Percentiles rank a stretch among this genome's conserved stretches.
phyloP scores from a whole-genome alignment of 2,888 invertebrate species.

The Chalcis sispes region DNA sequence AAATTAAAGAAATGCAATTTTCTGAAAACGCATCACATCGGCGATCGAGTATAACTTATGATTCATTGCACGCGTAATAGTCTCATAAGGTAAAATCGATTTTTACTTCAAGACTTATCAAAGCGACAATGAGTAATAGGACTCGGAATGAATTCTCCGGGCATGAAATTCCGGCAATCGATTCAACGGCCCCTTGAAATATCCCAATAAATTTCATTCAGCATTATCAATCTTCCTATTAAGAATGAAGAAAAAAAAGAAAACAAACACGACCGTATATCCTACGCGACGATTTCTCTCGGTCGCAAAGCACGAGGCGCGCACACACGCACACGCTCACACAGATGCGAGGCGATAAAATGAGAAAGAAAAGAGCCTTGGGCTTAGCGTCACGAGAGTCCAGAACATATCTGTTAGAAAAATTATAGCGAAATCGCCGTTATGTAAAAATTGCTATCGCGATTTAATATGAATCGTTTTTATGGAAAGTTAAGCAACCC shows the following conservation, averaged over 20 bases:
- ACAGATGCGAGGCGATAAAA: neutral
- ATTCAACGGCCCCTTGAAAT: conserved; percentile 31
- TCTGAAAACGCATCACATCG: conserved; percentile 2
- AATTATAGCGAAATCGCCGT: conserved; percentile 30
- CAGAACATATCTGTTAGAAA: conserved; percentile 19
- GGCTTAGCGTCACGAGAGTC: conserved; percentile 8
- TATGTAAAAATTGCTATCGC: conserved; percentile 42
- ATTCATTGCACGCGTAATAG: conserved; percentile 26
- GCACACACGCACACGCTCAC: no score
- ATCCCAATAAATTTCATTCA: conserved; percentile 41
- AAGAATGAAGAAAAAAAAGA: no score
- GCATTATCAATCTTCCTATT: conserved; percentile 43
- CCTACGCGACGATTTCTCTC: conserved; percentile 26
- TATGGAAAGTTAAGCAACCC: conserved; percentile 37
- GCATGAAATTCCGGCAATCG: conserved; percentile 31
- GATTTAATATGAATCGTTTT: conserved; percentile 35
- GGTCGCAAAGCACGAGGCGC: neutral
- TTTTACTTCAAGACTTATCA: conserved; percentile 39
- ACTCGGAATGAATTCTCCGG: conserved; percentile 37
- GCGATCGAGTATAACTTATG: conserved; percentile 22
- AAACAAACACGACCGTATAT: neutral
- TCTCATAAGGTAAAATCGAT: conserved; percentile 32
- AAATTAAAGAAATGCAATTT: no score
- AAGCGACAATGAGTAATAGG: conserved; percentile 48
- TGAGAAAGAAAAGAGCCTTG: conserved; percentile 3